Percentiles rank a stretch among this genome's conserved stretches.
Evolutionary conservation across 2,797 vertebrate genomes (phyloP).

Genomic region (Benthosema pterotum): DNA sequence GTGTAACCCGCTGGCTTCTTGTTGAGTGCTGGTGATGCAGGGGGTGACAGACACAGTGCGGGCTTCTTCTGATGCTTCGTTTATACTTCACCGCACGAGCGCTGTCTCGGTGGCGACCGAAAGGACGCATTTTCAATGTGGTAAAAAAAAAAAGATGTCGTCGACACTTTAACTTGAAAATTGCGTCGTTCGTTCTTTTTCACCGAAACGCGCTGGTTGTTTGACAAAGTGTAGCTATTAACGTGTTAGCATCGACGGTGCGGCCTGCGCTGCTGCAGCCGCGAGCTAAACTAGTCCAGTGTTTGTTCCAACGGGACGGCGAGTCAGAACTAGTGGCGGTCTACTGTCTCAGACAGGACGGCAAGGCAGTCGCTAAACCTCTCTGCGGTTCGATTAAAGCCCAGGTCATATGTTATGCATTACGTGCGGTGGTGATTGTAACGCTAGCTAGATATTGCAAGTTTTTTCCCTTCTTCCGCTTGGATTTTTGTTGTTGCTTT

Average conservation of each 20-base stretch:
- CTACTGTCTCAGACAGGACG: conserved; percentile 44
- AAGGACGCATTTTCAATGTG: too few species aligned
- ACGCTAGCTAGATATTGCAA: neutral
- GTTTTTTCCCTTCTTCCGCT: conserved; percentile 4
- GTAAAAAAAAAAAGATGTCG: too few species aligned
- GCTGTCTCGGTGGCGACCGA: too few species aligned
- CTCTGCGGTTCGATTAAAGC: neutral
- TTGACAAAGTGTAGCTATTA: too few species aligned
- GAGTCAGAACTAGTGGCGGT: conserved; percentile 34
- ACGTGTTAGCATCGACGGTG: conserved; percentile 4
- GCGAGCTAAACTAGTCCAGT: conserved; percentile 74
- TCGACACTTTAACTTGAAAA: too few species aligned
- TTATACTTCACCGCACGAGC: too few species aligned
- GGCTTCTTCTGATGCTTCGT: conserved; percentile 26
- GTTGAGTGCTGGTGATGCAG: conserved; percentile 18
- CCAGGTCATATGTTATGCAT: neutral
- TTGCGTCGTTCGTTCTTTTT: too few species aligned
- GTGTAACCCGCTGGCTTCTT: conserved; percentile 21
- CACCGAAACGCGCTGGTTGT: too few species aligned
- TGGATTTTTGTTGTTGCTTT: conserved; percentile 7
- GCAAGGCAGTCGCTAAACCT: conserved; percentile 2
- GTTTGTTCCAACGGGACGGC: conserved; percentile 47
- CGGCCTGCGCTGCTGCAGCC: conserved; percentile 73
- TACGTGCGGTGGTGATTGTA: conserved; percentile 1
- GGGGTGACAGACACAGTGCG: conserved; percentile 52